Base-by-base conservation (phyloP, 2,888 invertebrate genomes). In the Orgyia antiqua region DNA sequence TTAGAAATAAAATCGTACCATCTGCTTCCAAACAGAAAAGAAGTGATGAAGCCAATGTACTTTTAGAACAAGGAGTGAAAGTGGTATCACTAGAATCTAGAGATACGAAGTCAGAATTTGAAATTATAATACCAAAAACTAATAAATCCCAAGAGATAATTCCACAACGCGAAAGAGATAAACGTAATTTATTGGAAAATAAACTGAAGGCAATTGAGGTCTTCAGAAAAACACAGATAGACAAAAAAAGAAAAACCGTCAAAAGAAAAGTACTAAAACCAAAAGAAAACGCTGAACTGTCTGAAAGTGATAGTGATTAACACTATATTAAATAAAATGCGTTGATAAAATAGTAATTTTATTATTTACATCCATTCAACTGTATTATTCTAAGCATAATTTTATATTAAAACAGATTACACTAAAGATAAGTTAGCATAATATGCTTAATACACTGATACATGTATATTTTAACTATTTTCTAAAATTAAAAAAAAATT, bases 181-280 rank as follows among this genome's bases (percentile, higher is more conserved):
- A 90, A 64, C 79, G 87, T 39, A 86, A 89, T 57, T 76, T 91
- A 42, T 70, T 92, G 24, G 88, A 90, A 58, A 91, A 90, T 47
- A 94, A 92, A 74, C 72, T 92, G 54, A 90, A 91, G 66, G 94
- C 95, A 0, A 93, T 94, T 25, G 92, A 93, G 67, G 57, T 92
- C 29, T 90, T 92, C 42, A 88, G 91, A 42, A 93, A 90, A 68
- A 88, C 90, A 0, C 90, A 88, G 51, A 83, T 87, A 36, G 91
- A 90, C 44, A 80, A 87, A n/a, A 89, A 87, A 33, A 87, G 68
- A 49, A 86, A 73, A 42, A 29, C 78, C 4, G 77, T 74, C 10
- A 74, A 83, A 42, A 74, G 73, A 23, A 88, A 76, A 51, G 58
- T 64, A 1, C 68, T 73, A 18, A 49, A 78, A 46, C 87, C 88